A percentile compares a stretch with the other conserved stretches of the same genome.
Evolutionary conservation across 1,140 invertebrate species (phyloP).

Genomic region (Dendrolimus kikuchii): DNA sequence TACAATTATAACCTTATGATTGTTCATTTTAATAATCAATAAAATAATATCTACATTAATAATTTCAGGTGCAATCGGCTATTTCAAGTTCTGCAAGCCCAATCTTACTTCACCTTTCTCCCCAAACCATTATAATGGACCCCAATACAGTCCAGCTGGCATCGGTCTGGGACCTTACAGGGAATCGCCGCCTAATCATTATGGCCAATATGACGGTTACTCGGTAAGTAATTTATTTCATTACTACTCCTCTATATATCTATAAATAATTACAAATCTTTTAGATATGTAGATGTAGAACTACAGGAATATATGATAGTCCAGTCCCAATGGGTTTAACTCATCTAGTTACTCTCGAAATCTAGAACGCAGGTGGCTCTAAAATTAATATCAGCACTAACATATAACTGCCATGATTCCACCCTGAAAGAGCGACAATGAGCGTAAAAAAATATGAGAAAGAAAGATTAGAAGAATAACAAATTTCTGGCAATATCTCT

Average conservation of each 20-base stretch:
- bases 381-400: no score
- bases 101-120: constrained; percentile 67
- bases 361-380: no score
- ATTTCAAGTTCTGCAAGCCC: constrained; percentile 84
- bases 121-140: constrained; percentile 70
- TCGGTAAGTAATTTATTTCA: constrained; percentile 34
- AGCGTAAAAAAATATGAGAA: no score
- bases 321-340: no score
- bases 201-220: constrained; percentile 50
- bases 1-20: not conserved
- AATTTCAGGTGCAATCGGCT: constrained; percentile 78
- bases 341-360: no score
- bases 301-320: no score
- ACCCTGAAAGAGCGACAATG: no score
- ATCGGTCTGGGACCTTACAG: constrained; percentile 73
- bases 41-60: not conserved
- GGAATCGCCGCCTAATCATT: constrained; percentile 58
- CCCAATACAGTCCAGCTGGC: constrained; percentile 77
- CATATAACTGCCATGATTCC: no score
- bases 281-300: no score
- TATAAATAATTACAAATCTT: no score
- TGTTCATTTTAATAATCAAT: not conserved
- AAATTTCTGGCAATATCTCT: no score
- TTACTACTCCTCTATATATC: not conserved
- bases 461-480: no score